Evolutionary conservation across 1,140 invertebrate genomes (phyloP).

Genomic region (Pogonomyrmex californicus): DNA sequence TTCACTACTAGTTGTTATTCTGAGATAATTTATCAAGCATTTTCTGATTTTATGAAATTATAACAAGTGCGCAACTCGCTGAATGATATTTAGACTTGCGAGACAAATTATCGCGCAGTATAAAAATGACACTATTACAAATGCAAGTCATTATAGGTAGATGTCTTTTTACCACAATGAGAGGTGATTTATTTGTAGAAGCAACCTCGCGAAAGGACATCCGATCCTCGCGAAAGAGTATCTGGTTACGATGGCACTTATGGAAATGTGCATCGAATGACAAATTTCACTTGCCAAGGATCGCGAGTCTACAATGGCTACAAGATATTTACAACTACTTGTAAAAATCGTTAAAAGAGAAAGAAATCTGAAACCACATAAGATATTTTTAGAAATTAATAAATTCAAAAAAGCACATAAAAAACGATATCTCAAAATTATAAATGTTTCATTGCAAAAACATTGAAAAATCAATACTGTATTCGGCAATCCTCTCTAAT

Average conservation of each 20-base stretch:
- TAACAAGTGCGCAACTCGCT: neutral
- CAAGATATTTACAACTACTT: slow-evolving; percentile 47
- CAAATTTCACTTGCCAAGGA: slow-evolving; percentile 36
- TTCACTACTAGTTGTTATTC: neutral
- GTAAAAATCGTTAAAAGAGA: slow-evolving; percentile 12
- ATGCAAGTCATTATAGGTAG: slow-evolving; percentile 45
- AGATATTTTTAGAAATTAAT: slow-evolving; percentile 31
- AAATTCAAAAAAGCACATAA: neutral
- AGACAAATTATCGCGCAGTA: neutral
- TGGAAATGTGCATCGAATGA: slow-evolving; percentile 66
- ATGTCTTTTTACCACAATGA: slow-evolving; percentile 57
- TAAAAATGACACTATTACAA: slow-evolving; percentile 50
- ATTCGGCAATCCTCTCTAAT: neutral
- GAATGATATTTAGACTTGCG: slow-evolving; percentile 4
- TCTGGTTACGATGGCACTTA: slow-evolving; percentile 70
- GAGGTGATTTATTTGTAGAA: slow-evolving; percentile 54
- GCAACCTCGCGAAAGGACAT: slow-evolving; percentile 58
- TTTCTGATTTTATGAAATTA: neutral
- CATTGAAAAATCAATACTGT: neutral
- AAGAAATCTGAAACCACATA: slow-evolving; percentile 26
- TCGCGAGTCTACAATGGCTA: neutral
- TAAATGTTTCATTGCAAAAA: neutral
- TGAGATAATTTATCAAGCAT: neutral
- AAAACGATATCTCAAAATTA: neutral
- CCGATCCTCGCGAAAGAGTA: slow-evolving; percentile 50